Evolutionary conservation across 2,113 vertebrate genomes (phyloP).

Genomic region (Microcebus jonahi): DNA sequence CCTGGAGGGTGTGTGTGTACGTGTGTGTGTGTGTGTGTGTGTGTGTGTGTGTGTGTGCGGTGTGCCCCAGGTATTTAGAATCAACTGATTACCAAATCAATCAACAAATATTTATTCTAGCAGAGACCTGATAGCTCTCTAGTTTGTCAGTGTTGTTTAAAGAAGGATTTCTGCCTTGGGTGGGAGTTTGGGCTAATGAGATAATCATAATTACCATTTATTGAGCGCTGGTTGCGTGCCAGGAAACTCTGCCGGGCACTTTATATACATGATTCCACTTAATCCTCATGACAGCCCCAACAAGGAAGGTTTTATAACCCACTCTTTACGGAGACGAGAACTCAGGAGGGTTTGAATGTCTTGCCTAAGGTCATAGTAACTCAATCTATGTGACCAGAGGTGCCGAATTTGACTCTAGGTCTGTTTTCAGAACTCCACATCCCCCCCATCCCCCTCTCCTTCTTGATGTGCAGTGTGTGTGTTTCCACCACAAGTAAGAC

Average conservation of each 20-base stretch:
- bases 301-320: constrained; percentile 28
- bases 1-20: too few relatives aligned
- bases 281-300: constrained; percentile 29
- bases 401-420: background rate
- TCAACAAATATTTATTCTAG: constrained; percentile 72
- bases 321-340: background rate
- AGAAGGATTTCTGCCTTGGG: constrained; percentile 66
- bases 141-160: constrained; percentile 57
- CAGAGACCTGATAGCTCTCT: constrained; percentile 33
- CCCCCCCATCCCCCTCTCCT: background rate
- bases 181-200: constrained; percentile 64
- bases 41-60: background rate
- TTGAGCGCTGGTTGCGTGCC: constrained; percentile 21
- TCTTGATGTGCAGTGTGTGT: background rate
- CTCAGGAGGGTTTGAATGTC: background rate
- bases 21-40: background rate
- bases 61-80: background rate
- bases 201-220: constrained; percentile 71
- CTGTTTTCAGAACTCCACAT: background rate
- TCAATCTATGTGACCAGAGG: background rate
- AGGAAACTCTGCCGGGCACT: constrained; percentile 39
- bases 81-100: constrained; percentile 53
- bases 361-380: background rate
- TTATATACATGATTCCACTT: constrained; percentile 5
- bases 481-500: background rate